phyloP scores from a whole-genome alignment of 2,888 invertebrate genomes.

The Amiota minor region DNA sequence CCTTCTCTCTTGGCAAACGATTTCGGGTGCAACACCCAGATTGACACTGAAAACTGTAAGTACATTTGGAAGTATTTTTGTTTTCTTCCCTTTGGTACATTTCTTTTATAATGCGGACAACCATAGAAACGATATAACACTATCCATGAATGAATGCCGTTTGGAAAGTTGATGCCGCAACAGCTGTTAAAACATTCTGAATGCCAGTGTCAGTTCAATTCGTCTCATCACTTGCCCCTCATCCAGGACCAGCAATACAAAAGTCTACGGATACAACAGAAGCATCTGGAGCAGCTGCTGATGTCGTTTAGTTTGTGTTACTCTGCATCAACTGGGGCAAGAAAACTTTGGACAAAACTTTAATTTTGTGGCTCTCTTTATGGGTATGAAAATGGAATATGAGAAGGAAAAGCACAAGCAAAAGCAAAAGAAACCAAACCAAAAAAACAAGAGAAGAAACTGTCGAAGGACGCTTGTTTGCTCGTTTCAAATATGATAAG shows the following conservation, averaged over 20 bases:
- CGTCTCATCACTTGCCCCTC: too few relatives aligned
- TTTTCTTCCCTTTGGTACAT: neutral
- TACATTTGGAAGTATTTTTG: neutral
- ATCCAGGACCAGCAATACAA: constrained; percentile 7
- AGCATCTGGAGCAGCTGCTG: constrained; percentile 50
- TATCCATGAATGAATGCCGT: too few relatives aligned
- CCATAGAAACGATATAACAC: too few relatives aligned
- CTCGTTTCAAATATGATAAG: constrained; percentile 1
- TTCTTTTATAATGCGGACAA: too few relatives aligned
- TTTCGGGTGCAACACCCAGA: too few relatives aligned
- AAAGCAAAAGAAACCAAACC: constrained; percentile 10
- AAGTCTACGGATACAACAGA: constrained; percentile 12
- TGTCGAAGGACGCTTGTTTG: neutral
- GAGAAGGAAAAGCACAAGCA: constrained; percentile 26
- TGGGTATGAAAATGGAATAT: constrained; percentile 25
- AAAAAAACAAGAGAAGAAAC: constrained; percentile 45
- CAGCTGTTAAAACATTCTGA: constrained; percentile 23
- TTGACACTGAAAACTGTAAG: too few relatives aligned
- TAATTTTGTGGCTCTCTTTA: constrained; percentile 48
- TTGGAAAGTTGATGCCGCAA: constrained; percentile 1
- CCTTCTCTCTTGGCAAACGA: neutral
- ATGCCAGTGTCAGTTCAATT: neutral
- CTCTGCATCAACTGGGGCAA: constrained; percentile 10
- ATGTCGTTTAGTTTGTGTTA: constrained; percentile 42
- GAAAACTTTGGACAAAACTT: constrained; percentile 44